A percentile compares a stretch with the other conserved stretches of the same genome.
These are phyloP conservation scores for Eretmochelys imbricata DNA, from an alignment of 2,113 vertebrate species.

Conservation along the genomic window DNA sequence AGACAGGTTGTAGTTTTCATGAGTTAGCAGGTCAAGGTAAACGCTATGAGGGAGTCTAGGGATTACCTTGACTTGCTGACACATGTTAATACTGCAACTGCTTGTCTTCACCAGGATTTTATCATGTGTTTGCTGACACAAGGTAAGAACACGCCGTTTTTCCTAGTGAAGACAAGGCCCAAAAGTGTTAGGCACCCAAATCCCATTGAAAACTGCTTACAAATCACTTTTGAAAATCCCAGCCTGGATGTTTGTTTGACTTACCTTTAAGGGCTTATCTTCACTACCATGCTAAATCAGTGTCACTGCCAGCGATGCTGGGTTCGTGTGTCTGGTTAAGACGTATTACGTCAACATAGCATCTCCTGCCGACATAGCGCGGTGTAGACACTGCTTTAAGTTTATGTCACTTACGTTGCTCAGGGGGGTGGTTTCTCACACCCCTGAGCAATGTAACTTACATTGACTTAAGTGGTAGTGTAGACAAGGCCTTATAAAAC, in stretches of 20 bases:
- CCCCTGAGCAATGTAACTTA: no score
- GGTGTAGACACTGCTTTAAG: no score
- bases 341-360: no score
- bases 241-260: not conserved
- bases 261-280: not conserved
- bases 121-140: not conserved
- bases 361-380: no score
- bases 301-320: no score
- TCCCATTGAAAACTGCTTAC: not conserved
- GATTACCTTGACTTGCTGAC: not conserved
- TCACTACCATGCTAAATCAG: no score
- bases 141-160: not conserved
- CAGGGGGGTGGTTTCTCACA: no score
- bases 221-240: not conserved
- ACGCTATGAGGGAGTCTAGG: not conserved
- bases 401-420: no score
- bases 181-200: not conserved
- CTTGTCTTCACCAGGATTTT: not conserved
- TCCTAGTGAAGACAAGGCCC: not conserved
- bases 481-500: not conserved
- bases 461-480: no score
- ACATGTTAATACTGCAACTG: not conserved
- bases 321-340: no score
- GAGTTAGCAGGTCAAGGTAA: not conserved
- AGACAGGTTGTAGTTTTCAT: not conserved